These are phyloP conservation scores for Drepana falcataria DNA, from an alignment of 2,888 invertebrate species.

Conservation along the genomic window DNA sequence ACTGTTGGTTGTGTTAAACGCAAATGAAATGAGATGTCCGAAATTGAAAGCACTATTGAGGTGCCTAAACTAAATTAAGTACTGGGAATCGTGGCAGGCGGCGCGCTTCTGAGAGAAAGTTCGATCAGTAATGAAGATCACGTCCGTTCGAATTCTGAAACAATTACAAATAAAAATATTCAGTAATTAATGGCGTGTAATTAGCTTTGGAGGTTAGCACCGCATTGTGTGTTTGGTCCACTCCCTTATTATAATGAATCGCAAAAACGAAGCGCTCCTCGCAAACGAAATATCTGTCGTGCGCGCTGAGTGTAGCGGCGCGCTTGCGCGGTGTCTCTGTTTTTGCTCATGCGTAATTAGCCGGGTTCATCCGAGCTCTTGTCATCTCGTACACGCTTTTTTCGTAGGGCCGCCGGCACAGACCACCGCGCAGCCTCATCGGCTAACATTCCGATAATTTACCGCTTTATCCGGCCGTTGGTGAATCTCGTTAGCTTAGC, in stretches of 20 bases:
- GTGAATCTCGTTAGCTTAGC: conserved; percentile 73
- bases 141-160: conserved; percentile 39
- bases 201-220: conserved; percentile 44
- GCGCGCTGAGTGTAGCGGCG: conserved; percentile 53
- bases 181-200: conserved; percentile 60
- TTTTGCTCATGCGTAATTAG: conserved; percentile 66
- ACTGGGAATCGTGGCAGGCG: conserved; percentile 8
- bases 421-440: conserved; percentile 63
- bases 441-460: conserved; percentile 71
- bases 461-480: conserved; percentile 74
- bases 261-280: conserved; percentile 49
- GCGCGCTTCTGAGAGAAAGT: conserved; percentile 38
- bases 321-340: conserved; percentile 45
- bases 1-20: not conserved
- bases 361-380: conserved; percentile 62
- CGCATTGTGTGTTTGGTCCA: conserved; percentile 33
- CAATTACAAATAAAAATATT: conserved; percentile 47
- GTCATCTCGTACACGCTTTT: conserved; percentile 76
- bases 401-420: conserved; percentile 47
- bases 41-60: not conserved
- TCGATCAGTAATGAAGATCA: conserved; percentile 48
- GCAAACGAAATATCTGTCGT: conserved; percentile 52
- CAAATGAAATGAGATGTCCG: not conserved
- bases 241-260: conserved; percentile 44
- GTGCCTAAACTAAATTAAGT: not conserved